Evolutionary conservation across 2,113 vertebrate genomes (phyloP), one percentile per base, ranked within the genome.

Genomic region (Camelus dromedarius): DNA sequence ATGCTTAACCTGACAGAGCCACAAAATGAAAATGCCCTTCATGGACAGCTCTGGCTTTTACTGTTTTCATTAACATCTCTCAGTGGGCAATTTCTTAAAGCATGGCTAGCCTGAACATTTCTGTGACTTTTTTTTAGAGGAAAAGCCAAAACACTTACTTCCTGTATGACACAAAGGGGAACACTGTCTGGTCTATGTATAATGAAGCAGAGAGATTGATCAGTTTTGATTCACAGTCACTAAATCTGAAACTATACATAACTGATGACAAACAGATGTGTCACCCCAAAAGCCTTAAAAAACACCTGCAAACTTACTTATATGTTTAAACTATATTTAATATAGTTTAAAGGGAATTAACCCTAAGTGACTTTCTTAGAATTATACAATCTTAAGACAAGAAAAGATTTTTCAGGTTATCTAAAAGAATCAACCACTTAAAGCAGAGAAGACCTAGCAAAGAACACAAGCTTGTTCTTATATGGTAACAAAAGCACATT

Each of bases 11-110:
- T 96, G 80, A 79, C 60, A 92, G 32, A 95, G 62, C 38, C 56
- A 92, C 86, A 89, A 91, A 95, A 95, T 96, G 93, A 92, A 96
- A 97, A 97, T 94, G 88, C 48, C 50, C 80, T 94, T 96, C 96
- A 88, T 50, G n/a, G 80, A 91, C 70, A 96, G 58, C 32, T 93
- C 60, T 91, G 86, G 72, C 70, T 96, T 91, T 97, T 95, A 94
- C 56, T 92, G 60, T 54, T 97, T 58, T 96, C 76, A 96, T 96
- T 96, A 97, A 87, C 64, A 83, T 93, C 72, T 96, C 88, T 96
- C 88, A 92, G 88, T 56, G 81, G 64, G 35, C 89, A 94, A 46
- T 90, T 97, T 96, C 64, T 97, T 90, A 96, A 94, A 94, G 75
- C 52, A 96, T 5, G 77, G 86, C 54, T 91, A 94, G 56, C 66